A percentile compares a stretch with the other conserved stretches of the same genome.
phyloP scores from a whole-genome alignment of 2,113 vertebrate genomes.

The Ploceus nigricollis region DNA sequence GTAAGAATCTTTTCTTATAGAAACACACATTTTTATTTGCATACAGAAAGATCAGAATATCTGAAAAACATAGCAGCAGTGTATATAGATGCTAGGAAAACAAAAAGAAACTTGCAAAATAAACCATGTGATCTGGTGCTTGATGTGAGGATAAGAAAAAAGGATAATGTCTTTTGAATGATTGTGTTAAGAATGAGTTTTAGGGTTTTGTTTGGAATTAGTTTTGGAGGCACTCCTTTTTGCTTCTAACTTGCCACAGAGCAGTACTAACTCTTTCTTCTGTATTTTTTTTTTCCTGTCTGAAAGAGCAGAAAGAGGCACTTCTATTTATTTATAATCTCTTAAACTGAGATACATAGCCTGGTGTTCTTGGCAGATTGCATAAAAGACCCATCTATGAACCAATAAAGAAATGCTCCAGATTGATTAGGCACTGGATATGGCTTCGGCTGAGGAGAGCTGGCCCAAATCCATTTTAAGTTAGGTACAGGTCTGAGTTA shows the following conservation, averaged over 20 bases:
- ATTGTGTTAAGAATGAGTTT: not conserved
- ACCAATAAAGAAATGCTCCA: not conserved
- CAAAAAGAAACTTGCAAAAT: not conserved
- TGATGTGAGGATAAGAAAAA: not conserved
- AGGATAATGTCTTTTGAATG: not conserved
- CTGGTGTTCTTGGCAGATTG: not conserved
- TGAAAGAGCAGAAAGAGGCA: not conserved
- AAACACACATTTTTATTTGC: not conserved
- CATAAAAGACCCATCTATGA: not conserved
- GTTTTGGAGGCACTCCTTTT: not conserved
- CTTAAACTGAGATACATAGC: not conserved
- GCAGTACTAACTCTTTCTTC: not conserved
- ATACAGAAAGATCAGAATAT: not conserved
- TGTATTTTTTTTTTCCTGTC: not conserved
- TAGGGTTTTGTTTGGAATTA: not conserved
- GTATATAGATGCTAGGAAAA: not conserved
- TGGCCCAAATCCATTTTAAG: not conserved
- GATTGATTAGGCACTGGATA: not conserved
- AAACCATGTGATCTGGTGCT: not conserved
- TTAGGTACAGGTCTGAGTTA: not conserved
- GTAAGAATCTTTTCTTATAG: not conserved
- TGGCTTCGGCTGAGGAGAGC: not conserved
- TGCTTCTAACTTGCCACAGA: not conserved
- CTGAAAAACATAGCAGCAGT: not conserved
- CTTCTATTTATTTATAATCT: slow-evolving; percentile 6